These are phyloP conservation scores for Meles meles DNA, from an alignment of 2,113 vertebrate species.

Conservation along the genomic window DNA sequence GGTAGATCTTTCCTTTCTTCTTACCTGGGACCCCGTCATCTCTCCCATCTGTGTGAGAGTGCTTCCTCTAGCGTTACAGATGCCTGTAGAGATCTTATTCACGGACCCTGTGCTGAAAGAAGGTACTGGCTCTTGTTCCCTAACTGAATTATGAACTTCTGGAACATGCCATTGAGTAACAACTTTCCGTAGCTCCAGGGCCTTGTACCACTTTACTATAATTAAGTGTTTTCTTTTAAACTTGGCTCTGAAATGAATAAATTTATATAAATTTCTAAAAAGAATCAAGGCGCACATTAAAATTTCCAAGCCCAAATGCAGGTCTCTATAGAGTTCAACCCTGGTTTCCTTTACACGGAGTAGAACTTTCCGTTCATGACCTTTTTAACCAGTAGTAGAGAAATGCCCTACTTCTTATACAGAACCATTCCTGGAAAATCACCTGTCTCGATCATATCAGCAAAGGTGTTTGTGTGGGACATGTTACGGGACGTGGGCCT, in stretches of 20 bases:
- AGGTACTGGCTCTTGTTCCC: not conserved
- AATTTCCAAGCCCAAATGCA: not conserved
- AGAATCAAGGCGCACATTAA: not conserved
- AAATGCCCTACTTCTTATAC: not conserved
- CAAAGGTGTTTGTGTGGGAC: not conserved
- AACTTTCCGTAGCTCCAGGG: not conserved
- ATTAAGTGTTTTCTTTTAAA: not conserved
- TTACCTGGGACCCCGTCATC: not conserved
- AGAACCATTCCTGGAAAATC: not conserved
- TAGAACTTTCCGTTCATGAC: not conserved
- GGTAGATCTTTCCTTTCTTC: not conserved
- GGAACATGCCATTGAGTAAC: not conserved
- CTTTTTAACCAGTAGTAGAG: not conserved
- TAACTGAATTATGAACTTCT: not conserved
- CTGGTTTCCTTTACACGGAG: not conserved
- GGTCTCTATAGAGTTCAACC: not conserved
- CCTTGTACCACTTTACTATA: not conserved
- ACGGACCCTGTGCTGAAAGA: not conserved
- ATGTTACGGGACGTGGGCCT: rapidly evolving
- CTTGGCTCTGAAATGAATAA: not conserved
- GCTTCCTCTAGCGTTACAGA: not conserved
- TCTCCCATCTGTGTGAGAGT: not conserved
- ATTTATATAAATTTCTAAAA: not conserved
- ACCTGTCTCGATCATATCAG: not conserved
- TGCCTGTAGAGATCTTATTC: not conserved